Percentiles rank a stretch among this genome's conserved stretches.
These are phyloP conservation scores for Melanitta fusca DNA, from an alignment of 2,797 vertebrate species.

Conservation along the genomic window DNA sequence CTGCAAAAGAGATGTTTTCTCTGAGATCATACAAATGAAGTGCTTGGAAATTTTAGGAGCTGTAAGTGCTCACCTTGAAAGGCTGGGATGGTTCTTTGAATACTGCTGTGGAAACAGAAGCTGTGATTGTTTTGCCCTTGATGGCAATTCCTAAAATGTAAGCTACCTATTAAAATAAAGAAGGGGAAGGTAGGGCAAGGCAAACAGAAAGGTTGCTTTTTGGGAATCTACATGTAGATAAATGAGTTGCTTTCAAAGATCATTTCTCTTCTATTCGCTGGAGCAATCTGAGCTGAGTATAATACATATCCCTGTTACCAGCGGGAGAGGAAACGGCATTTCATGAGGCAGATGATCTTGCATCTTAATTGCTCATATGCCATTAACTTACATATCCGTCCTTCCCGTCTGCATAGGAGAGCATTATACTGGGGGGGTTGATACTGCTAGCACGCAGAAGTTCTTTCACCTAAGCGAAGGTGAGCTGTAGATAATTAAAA, in stretches of 20 bases:
- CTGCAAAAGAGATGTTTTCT: neutral
- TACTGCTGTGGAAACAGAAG: neutral
- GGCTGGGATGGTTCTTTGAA: neutral
- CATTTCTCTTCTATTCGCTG: neutral
- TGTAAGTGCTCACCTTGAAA: neutral
- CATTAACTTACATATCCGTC: neutral
- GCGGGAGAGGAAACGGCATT: neutral
- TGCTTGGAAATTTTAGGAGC: neutral
- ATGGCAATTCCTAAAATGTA: neutral
- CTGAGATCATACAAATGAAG: neutral
- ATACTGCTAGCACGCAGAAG: neutral
- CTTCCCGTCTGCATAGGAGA: neutral
- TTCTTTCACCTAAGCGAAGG: neutral
- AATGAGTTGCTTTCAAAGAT: neutral
- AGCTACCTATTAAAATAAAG: neutral
- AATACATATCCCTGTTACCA: neutral
- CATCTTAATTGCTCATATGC: constrained; percentile 1
- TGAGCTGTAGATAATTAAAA: neutral
- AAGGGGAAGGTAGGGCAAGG: neutral
- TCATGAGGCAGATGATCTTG: neutral
- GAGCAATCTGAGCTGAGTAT: neutral
- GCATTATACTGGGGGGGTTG: neutral
- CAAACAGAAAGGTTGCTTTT: neutral
- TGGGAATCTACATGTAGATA: neutral
- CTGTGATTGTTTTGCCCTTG: neutral